Evolutionary conservation across 2,797 vertebrate genomes (phyloP).

Genomic region (Rhabdomys pumilio): DNA sequence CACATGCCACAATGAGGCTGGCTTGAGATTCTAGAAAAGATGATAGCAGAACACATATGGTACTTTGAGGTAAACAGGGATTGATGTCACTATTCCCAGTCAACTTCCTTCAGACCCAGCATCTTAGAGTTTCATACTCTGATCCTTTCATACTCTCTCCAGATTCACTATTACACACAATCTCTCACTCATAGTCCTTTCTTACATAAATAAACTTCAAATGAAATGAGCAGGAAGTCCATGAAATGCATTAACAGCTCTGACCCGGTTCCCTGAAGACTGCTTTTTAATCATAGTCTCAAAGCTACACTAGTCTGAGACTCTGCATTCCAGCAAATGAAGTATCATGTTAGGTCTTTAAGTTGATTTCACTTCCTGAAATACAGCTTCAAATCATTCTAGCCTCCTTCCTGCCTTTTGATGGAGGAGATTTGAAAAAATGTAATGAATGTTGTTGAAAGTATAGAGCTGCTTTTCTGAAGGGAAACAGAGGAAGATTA

Average conservation of each 20-base stretch:
- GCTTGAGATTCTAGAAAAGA: slow-evolving; percentile 21
- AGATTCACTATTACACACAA: background rate
- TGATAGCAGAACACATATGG: background rate
- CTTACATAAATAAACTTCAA: background rate
- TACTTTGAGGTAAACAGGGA: slow-evolving; percentile 21
- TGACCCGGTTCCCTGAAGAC: background rate
- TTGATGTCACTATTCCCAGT: background rate
- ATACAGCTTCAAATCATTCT: background rate
- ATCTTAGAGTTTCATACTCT: background rate
- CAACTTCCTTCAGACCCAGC: background rate
- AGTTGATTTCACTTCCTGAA: background rate
- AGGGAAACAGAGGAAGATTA: background rate
- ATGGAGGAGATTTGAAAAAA: background rate
- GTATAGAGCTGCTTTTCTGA: slow-evolving; percentile 11
- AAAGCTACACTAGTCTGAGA: background rate
- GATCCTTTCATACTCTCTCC: background rate
- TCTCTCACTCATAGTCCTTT: background rate
- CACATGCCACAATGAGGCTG: background rate
- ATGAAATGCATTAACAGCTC: slow-evolving; percentile 1
- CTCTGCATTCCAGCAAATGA: background rate
- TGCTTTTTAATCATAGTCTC: slow-evolving; percentile 28
- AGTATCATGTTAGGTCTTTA: background rate
- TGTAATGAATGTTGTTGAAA: slow-evolving; percentile 18
- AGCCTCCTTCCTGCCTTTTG: background rate
- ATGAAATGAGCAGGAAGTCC: slow-evolving; percentile 37